A percentile compares a stretch with the other conserved stretches of the same genome.
phyloP scores from a whole-genome alignment of 2,797 vertebrate species.

The Gambelia wislizenii region DNA sequence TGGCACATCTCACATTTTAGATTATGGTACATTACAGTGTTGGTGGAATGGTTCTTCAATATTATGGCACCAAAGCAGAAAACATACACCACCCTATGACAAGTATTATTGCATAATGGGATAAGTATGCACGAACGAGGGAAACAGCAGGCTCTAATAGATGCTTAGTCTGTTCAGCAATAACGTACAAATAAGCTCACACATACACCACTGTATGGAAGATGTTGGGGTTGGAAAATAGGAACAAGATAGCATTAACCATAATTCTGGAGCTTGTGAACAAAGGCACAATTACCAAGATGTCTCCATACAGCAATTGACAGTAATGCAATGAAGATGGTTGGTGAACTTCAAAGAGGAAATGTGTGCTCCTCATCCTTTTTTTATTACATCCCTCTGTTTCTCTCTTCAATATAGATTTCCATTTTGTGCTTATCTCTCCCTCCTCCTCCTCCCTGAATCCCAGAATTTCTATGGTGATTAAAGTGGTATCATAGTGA shows the following conservation, averaged over 20 bases:
- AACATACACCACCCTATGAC: conserved; percentile 48
- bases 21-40: conserved; percentile 38
- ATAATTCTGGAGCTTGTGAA: conserved; percentile 15
- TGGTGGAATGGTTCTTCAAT: conserved; percentile 48
- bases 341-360: conserved; percentile 2
- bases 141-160: conserved; percentile 65
- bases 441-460: neutral
- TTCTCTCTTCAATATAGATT: conserved; percentile 7
- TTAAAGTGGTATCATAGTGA: too few relatives aligned
- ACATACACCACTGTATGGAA: neutral
- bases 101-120: conserved; percentile 70
- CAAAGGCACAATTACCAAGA: conserved; percentile 6
- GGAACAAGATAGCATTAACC: conserved; percentile 37
- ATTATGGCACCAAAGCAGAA: conserved; percentile 71
- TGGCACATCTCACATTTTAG: neutral
- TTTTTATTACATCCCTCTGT: conserved; percentile 45
- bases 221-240: conserved; percentile 43
- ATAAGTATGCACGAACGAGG: conserved; percentile 65
- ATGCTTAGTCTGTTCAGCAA: conserved; percentile 30
- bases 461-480: too few relatives aligned
- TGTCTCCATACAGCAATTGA: neutral
- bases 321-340: conserved; percentile 1
- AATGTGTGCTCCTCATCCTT: conserved; percentile 31
- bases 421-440: neutral
- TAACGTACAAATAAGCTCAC: neutral